Evolutionary conservation across 2,113 vertebrate genomes (phyloP).

Genomic region (Cranoglanis bouderius): DNA sequence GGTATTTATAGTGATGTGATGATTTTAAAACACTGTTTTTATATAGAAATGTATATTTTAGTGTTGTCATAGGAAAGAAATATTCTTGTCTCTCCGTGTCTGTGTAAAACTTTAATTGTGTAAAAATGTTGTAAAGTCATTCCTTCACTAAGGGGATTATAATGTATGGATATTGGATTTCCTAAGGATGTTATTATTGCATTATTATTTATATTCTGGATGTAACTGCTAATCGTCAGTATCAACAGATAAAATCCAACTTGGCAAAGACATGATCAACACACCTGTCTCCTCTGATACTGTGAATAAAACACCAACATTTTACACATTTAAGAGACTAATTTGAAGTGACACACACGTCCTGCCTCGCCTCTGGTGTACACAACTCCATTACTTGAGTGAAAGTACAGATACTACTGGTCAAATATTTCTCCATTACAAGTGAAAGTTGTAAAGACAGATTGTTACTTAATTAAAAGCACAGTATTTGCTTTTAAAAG

Average conservation of each 20-base stretch:
- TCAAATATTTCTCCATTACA: no score
- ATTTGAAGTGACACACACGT: neutral
- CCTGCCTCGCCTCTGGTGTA: neutral
- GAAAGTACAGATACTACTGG: no score
- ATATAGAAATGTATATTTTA: neutral
- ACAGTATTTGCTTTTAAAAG: no score
- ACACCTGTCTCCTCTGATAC: neutral
- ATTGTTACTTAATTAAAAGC: no score
- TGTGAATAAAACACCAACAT: neutral
- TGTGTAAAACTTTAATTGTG: neutral
- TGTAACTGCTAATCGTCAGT: neutral
- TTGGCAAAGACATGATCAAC: neutral
- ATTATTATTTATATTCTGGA: neutral
- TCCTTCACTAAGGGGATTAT: neutral
- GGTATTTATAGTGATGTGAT: neutral
- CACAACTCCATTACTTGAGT: no score
- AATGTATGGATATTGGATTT: neutral
- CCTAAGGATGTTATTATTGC: neutral
- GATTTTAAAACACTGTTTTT: neutral
- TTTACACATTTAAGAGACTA: neutral
- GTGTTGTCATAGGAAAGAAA: neutral
- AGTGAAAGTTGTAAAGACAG: no score
- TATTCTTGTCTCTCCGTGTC: neutral
- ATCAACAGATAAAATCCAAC: neutral
- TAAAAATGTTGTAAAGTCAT: conserved; percentile 1